Conservation (phyloP, 2,113 vertebrate genomes). For the Parus major region DNA sequence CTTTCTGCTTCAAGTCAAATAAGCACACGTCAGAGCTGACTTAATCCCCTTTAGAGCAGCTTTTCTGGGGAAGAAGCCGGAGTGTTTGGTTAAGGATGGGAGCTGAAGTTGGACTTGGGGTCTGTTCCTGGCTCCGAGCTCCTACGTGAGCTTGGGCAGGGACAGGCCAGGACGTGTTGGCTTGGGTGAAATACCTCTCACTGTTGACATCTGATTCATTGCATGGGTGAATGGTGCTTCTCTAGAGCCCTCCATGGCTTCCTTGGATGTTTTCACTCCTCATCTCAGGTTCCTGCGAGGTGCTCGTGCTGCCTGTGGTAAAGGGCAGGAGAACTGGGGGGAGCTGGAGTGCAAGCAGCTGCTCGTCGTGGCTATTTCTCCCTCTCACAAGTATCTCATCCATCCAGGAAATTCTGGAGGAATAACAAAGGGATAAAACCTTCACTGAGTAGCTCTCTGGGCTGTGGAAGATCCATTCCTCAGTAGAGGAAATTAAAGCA, state of each 20-base stretch:
- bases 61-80: not conserved
- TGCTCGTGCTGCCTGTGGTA: not conserved
- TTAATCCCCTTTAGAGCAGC: conserved; percentile 13
- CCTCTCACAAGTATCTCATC: not conserved
- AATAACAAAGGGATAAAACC: not conserved
- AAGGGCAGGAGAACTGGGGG: not conserved
- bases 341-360: not conserved
- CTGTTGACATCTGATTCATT: not conserved
- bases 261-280: not conserved
- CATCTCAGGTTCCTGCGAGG: not conserved
- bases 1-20: conserved; percentile 52
- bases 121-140: not conserved
- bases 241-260: not conserved
- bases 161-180: conserved; percentile 17
- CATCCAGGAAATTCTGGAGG: not conserved
- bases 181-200: not conserved
- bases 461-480: not conserved
- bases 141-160: not conserved
- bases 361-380: not conserved
- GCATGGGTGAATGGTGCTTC: not conserved
- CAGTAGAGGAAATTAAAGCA: not conserved
- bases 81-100: conserved; percentile 54
- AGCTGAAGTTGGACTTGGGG: not conserved
- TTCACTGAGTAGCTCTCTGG: not conserved
- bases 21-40: not conserved